Percentiles rank a stretch among this genome's conserved stretches.
Evolutionary conservation across 2,797 vertebrate species (phyloP).

Genomic region (Betta splendens): DNA sequence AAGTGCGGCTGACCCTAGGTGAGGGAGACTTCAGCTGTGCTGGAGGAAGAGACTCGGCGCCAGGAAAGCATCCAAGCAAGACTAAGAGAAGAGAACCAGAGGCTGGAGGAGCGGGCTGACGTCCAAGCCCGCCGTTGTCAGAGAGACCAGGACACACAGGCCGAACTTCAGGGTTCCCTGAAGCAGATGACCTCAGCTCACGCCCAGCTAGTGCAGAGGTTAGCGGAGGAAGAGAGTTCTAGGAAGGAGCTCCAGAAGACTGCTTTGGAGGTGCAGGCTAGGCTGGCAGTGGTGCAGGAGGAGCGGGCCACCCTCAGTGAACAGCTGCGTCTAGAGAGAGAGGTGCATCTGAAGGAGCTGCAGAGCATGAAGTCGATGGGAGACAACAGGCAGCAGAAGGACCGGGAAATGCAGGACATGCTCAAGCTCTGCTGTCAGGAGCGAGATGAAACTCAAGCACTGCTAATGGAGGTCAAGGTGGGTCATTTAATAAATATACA

Average conservation of each 20-base stretch:
- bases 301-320: conserved; percentile 78
- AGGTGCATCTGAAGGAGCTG: conserved; percentile 87
- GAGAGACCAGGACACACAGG: conserved; percentile 80
- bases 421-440: conserved; percentile 82
- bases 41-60: conserved; percentile 81
- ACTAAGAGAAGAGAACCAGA: conserved; percentile 83
- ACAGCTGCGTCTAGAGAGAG: conserved; percentile 90
- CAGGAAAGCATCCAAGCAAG: conserved; percentile 78
- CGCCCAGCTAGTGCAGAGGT: conserved; percentile 80
- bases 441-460: conserved; percentile 81
- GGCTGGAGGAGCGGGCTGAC: conserved; percentile 78
- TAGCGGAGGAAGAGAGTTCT: conserved; percentile 83
- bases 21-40: conserved; percentile 73
- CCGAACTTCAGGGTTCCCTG: conserved; percentile 85
- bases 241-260: conserved; percentile 77
- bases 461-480: conserved; percentile 86
- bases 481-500: background rate
- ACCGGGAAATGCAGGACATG: conserved; percentile 82
- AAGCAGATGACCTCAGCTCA: conserved; percentile 83
- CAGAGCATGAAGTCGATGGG: conserved; percentile 76
- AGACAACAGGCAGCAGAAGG: conserved; percentile 69
- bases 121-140: conserved; percentile 72
- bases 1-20: conserved; percentile 47
- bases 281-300: conserved; percentile 76
- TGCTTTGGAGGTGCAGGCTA: conserved; percentile 76